Evolutionary conservation across 2,888 invertebrate genomes (phyloP).

Genomic region (Ichneumon xanthorius): DNA sequence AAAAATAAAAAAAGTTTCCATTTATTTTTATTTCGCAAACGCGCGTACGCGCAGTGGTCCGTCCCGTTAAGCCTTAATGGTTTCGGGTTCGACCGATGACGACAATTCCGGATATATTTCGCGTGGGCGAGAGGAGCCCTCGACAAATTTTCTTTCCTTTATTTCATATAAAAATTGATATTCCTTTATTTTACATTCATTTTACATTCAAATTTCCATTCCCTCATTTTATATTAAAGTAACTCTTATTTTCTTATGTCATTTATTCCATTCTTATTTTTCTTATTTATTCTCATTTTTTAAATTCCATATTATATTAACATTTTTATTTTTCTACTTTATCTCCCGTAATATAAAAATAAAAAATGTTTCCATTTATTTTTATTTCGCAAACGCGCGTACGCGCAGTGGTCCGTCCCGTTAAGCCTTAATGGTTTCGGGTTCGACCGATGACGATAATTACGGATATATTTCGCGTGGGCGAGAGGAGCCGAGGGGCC

Average conservation of each 20-base stretch:
- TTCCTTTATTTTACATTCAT: too few species aligned
- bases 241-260: too few species aligned
- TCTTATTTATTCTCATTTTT: too few species aligned
- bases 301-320: too few species aligned
- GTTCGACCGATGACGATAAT: constrained; percentile 64
- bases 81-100: constrained; percentile 58
- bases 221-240: too few species aligned
- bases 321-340: too few species aligned
- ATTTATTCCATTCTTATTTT: too few species aligned
- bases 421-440: constrained; percentile 65
- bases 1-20: neutral
- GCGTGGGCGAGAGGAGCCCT: constrained; percentile 59
- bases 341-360: too few species aligned
- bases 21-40: constrained; percentile 11
- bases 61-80: constrained; percentile 64
- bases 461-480: constrained; percentile 70
- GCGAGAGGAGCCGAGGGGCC: constrained; percentile 62
- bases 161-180: too few species aligned
- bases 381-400: constrained; percentile 31
- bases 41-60: constrained; percentile 36
- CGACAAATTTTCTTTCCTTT: too few species aligned
- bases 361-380: neutral
- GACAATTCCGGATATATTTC: constrained; percentile 69
- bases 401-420: constrained; percentile 47
- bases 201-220: too few species aligned